Conservation (phyloP, 2,888 invertebrate genomes). For the Eupeodes luniger region DNA sequence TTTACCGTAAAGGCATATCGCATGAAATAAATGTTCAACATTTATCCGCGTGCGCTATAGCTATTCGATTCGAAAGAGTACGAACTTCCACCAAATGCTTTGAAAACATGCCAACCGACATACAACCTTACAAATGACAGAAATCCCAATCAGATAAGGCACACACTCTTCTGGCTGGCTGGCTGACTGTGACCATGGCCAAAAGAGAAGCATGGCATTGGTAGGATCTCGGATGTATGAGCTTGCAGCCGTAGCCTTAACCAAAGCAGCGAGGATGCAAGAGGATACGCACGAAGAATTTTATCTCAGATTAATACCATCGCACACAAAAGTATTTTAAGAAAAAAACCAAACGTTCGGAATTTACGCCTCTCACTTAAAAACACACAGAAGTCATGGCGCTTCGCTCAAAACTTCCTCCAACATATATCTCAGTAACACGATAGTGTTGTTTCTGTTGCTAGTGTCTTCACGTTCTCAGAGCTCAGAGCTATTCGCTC, state of each 20-base stretch:
- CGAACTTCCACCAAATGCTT: conserved; percentile 55
- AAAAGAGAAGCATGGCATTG: conserved; percentile 29
- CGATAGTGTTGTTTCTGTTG: conserved; percentile 46
- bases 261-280: conserved; percentile 38
- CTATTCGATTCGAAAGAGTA: not conserved
- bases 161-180: conserved; percentile 41
- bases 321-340: conserved; percentile 1
- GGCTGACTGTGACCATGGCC: no score
- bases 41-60: conserved; percentile 50
- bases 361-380: conserved; percentile 62
- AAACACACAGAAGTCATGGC: conserved; percentile 62
- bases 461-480: no score
- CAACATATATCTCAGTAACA: conserved; percentile 70
- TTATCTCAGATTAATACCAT: conserved; percentile 73
- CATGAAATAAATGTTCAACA: conserved; percentile 62
- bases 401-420: conserved; percentile 55
- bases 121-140: conserved; percentile 70
- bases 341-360: conserved; percentile 40
- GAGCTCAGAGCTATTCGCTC: not conserved
- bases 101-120: conserved; percentile 58
- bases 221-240: conserved; percentile 11
- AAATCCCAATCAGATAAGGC: conserved; percentile 72
- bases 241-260: no score
- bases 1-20: conserved; percentile 67
- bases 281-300: conserved; percentile 66